Evolutionary conservation across 2,797 vertebrate species (phyloP).

Genomic region (Hephaestus fuliginosus): DNA sequence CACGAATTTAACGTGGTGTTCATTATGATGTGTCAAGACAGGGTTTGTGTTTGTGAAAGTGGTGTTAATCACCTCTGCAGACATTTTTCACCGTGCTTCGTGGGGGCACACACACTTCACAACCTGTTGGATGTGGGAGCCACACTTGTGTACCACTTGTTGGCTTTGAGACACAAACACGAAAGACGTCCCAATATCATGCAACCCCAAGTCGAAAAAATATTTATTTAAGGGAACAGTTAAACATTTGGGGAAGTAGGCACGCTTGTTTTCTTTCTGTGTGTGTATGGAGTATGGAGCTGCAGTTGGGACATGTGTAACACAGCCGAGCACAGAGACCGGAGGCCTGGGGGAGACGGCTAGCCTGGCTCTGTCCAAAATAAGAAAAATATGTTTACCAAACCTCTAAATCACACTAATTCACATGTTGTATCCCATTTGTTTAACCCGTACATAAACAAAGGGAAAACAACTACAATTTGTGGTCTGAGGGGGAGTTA

Average conservation of each 20-base stretch:
- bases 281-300: background rate
- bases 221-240: constrained; percentile 4
- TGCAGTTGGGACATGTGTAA: constrained; percentile 1
- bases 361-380: background rate
- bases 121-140: constrained; percentile 13
- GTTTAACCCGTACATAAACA: background rate
- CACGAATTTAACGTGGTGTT: constrained; percentile 16
- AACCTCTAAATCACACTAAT: background rate
- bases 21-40: constrained; percentile 41
- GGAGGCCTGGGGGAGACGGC: background rate
- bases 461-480: background rate
- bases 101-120: constrained; percentile 6
- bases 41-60: constrained; percentile 30
- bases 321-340: background rate
- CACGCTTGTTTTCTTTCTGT: background rate
- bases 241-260: background rate
- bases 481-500: background rate
- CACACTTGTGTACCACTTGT: constrained; percentile 16
- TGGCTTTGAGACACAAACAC: background rate
- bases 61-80: constrained; percentile 33
- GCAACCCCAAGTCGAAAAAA: constrained; percentile 1
- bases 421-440: background rate
- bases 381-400: background rate
- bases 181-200: background rate
- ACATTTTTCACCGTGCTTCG: constrained; percentile 28